These are phyloP conservation scores for Eira barbara DNA, from an alignment of 2,113 vertebrate genomes.

Conservation along the genomic window DNA sequence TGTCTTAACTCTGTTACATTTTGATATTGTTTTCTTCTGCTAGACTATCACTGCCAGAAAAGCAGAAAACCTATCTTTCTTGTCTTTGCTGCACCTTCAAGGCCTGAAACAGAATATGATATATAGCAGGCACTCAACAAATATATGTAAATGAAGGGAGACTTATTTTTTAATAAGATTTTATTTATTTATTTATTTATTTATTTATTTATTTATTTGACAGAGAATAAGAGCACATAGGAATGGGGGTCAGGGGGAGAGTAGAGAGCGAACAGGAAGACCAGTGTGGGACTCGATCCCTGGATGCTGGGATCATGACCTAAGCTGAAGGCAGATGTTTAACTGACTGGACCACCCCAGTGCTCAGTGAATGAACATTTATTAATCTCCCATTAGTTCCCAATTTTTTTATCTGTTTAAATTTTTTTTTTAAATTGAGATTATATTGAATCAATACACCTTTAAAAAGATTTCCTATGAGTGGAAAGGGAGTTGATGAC, in stretches of 20 bases:
- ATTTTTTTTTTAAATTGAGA: background rate
- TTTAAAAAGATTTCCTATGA: background rate
- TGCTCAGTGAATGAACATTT: background rate
- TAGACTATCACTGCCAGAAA: background rate
- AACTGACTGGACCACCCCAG: too few relatives aligned
- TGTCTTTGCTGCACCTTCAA: background rate
- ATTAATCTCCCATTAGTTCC: background rate
- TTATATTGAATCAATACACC: background rate
- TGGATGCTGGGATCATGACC: too few relatives aligned
- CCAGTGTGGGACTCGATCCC: too few relatives aligned
- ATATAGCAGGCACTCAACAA: background rate
- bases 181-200: too few relatives aligned
- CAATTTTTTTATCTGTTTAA: background rate
- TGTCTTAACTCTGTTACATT: background rate
- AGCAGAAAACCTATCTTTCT: background rate
- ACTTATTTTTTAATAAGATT: background rate
- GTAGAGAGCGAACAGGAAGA: too few relatives aligned
- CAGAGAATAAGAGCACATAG: too few relatives aligned
- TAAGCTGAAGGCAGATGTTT: too few relatives aligned
- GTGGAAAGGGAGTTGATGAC: background rate
- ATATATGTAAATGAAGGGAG: background rate
- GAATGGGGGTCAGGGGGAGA: too few relatives aligned
- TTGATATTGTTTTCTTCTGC: background rate
- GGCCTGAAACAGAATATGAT: background rate
- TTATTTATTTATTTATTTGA: too few relatives aligned